phyloP scores from a whole-genome alignment of 2,797 vertebrate species.

The Chaetophractus vellerosus region DNA sequence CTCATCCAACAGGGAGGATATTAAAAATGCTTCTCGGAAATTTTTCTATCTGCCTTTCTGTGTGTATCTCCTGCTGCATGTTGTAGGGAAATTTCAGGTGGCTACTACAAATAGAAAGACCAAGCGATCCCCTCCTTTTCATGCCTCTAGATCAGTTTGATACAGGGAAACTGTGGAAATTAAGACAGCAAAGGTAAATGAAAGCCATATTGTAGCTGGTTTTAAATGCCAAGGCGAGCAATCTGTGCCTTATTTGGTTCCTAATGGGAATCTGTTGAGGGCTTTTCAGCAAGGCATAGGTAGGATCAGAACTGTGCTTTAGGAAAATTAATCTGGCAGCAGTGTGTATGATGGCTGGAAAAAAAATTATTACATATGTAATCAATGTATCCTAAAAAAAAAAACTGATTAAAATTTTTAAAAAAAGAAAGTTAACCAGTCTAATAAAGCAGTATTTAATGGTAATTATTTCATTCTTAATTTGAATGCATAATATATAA shows the following conservation, averaged over 20 bases:
- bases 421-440: too few species aligned
- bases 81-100: neutral
- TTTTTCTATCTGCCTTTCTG: neutral
- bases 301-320: neutral
- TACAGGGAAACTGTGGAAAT: slow-evolving; percentile 14
- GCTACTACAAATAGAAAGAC: neutral
- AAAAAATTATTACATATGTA: neutral
- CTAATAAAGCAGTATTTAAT: too few species aligned
- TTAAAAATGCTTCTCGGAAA: neutral
- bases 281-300: slow-evolving; percentile 41
- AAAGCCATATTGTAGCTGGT: neutral
- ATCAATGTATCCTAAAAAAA: too few species aligned
- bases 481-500: too few species aligned
- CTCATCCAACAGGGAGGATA: neutral
- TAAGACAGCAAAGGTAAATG: slow-evolving; percentile 34
- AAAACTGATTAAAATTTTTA: too few species aligned
- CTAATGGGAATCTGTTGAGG: neutral
- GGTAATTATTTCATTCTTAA: too few species aligned
- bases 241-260: neutral
- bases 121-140: neutral
- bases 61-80: neutral
- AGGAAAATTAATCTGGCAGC: slow-evolving; percentile 10
- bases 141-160: neutral
- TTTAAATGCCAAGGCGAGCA: slow-evolving; percentile 25
- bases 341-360: neutral